Base-by-base conservation (phyloP, 2,888 invertebrate species). In the Tetrapedia diversipes region DNA sequence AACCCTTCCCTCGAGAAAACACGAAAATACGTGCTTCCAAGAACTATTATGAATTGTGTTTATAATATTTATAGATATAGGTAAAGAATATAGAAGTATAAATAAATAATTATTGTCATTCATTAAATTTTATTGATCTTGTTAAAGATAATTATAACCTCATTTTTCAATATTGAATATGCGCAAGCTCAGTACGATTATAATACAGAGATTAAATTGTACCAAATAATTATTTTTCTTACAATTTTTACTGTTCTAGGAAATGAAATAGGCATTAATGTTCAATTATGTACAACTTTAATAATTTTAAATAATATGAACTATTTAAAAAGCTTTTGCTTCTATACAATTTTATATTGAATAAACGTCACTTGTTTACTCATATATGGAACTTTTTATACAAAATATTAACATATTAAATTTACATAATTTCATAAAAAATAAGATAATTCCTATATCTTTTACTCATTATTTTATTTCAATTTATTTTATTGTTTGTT, bases 91-190 rank as follows among this genome's bases (percentile, higher is more conserved):
- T 14, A 57, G n/a, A 51, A 70, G 57, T 34, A n/a, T 57, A 60
- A 53, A 45, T 43, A 49, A 67, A 43, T 61, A 47, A 61, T 54
- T 24, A 37, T 47, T 65, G 11, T 37, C 63, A 66, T 81, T 66
- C 51, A 64, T 45, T 60, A 71, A 77, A 77, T 79, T 77, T 85
- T 87, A 87, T 88, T 82, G 86, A 87, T 87, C 83, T 81, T 75
- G 66, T 41, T 72, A 79, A 74, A 80, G 76, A 85, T 84, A 85
- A 82, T 83, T 86, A 82, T 81, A 82, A 82, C 81, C 82, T 82
- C 47, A 82, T 76, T 73, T 72, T 77, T 79, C 59, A 70, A 47
- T 49, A 27, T 14, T 27, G 51, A 34, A 81, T 63, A 63, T 54
- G 60, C 70, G 78, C 64, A 73, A 68, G 39, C 69, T 70, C 66